These are phyloP conservation scores for Tolmerus cingulatus DNA, from an alignment of 2,888 invertebrate species.

Conservation along the genomic window DNA sequence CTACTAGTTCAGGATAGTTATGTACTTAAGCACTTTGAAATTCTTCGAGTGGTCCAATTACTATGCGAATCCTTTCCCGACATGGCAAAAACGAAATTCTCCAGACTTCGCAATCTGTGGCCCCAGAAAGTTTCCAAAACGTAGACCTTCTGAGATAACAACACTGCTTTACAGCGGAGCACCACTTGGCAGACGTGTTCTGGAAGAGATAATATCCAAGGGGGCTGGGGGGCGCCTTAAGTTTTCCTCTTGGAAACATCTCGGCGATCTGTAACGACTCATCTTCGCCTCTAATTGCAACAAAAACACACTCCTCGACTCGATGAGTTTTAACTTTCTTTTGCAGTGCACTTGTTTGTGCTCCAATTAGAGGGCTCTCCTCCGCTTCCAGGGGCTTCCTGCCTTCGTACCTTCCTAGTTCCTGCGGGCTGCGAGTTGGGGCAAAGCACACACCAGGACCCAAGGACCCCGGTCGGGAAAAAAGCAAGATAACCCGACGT, in stretches of 20 bases:
- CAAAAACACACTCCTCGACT: constrained; percentile 27
- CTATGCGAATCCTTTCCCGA: not conserved
- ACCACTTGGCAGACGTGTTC: constrained; percentile 25
- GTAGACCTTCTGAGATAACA: not conserved
- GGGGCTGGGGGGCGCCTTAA: not conserved
- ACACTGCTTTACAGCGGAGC: not conserved
- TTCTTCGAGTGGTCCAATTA: not conserved
- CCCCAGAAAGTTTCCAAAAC: not conserved
- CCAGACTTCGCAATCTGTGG: not conserved
- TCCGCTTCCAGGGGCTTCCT: constrained; percentile 4
- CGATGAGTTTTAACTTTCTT: constrained; percentile 17
- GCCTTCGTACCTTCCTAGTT: not conserved
- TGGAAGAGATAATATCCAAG: constrained; percentile 21
- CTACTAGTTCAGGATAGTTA: not conserved
- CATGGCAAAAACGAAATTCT: not conserved
- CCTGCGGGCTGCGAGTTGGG: not conserved
- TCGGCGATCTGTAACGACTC: constrained; percentile 20
- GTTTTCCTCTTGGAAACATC: constrained; percentile 3
- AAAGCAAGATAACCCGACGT: not conserved
- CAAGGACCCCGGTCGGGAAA: not conserved
- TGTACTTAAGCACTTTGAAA: not conserved
- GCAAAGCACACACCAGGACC: not conserved
- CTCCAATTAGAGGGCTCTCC: constrained; percentile 24
- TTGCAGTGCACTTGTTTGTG: constrained; percentile 27
- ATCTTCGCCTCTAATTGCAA: constrained; percentile 25